phyloP scores from a whole-genome alignment of 1,140 invertebrate genomes.

The Drosophila ambigua region DNA sequence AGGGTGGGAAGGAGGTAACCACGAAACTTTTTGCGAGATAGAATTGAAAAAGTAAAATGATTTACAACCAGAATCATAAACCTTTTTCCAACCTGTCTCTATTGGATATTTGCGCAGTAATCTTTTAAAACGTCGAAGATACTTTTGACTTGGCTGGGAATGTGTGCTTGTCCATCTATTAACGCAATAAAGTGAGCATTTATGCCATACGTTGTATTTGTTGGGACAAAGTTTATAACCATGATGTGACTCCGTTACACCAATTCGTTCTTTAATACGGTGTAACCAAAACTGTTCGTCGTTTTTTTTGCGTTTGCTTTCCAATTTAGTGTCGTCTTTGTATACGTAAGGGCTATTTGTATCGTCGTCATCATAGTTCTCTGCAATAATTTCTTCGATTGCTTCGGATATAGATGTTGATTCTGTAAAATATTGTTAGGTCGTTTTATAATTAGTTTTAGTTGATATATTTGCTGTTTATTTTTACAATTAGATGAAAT shows the following conservation, averaged over 20 bases:
- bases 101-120: conserved; percentile 96
- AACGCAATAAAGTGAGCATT: conserved; percentile 95
- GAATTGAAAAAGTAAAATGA: conserved; percentile 75
- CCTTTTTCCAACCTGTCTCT: conserved; percentile 95
- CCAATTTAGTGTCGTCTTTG: conserved; percentile 32
- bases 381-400: conserved; percentile 93
- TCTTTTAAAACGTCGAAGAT: conserved; percentile 89
- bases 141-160: conserved; percentile 88
- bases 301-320: conserved; percentile 55
- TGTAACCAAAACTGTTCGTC: conserved; percentile 85
- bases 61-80: conserved; percentile 94
- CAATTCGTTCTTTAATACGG: conserved; percentile 84
- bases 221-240: conserved; percentile 95
- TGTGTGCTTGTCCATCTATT: conserved; percentile 93
- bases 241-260: conserved; percentile 86
- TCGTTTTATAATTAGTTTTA: too few species aligned
- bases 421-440: conserved; percentile 8
- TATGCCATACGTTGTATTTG: conserved; percentile 97
- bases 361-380: conserved; percentile 90
- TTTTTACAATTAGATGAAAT: too few species aligned
- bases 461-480: too few species aligned
- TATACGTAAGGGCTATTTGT: conserved; percentile 33
- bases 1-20: conserved; percentile 97
- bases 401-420: conserved; percentile 39
- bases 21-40: conserved; percentile 88